Conservation (phyloP, 2,113 vertebrate genomes). For the Lutjanus erythropterus region DNA sequence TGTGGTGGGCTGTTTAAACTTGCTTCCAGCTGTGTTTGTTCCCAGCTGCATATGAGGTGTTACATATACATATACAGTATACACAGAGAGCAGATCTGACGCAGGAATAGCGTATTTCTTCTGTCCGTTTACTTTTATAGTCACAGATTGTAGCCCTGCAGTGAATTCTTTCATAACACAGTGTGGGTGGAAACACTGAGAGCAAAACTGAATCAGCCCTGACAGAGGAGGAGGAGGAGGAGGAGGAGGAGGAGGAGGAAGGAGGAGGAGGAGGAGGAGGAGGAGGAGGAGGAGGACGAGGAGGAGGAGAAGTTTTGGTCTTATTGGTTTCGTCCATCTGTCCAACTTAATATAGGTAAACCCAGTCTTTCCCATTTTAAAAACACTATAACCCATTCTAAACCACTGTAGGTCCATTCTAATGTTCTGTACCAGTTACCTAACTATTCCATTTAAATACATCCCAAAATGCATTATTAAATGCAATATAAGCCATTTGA, state of each 20-base stretch:
- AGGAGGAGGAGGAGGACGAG: conserved; percentile 26
- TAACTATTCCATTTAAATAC: neutral
- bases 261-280: neutral
- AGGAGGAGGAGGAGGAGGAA: conserved; percentile 4
- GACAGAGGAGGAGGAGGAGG: conserved; percentile 41
- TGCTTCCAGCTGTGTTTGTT: conserved; percentile 10
- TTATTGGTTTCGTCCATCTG: conserved; percentile 21
- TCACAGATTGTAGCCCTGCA: conserved; percentile 46
- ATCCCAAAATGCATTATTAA: neutral
- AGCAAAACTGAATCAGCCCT: conserved; percentile 44
- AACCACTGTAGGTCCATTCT: neutral
- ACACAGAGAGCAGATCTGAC: neutral
- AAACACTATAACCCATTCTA: neutral
- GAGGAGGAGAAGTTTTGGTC: conserved; percentile 12
- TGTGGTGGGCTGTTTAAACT: neutral
- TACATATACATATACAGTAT: conserved; percentile 5
- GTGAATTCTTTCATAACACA: conserved; percentile 56
- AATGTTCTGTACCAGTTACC: neutral
- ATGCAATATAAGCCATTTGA: neutral
- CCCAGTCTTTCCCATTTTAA: neutral
- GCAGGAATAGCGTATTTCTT: neutral
- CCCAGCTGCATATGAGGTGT: conserved; percentile 17
- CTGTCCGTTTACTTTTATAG: conserved; percentile 22
- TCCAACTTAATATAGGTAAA: neutral
- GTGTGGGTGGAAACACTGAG: conserved; percentile 60